phyloP scores from a whole-genome alignment of 2,797 vertebrate genomes.

The Apogon talboti region DNA sequence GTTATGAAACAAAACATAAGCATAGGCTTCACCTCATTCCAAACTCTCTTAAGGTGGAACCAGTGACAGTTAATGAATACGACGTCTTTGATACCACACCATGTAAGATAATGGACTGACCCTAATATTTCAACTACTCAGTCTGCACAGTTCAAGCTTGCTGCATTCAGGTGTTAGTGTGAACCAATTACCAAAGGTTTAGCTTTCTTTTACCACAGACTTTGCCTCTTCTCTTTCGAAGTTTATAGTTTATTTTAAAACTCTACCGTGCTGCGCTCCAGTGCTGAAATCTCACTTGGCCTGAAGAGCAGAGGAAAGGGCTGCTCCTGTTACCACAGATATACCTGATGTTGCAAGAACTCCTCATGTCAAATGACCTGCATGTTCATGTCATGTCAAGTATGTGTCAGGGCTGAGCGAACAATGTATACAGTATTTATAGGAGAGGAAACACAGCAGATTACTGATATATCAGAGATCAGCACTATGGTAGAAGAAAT shows the following conservation, averaged over 20 bases:
- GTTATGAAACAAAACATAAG: background rate
- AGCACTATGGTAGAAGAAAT: constrained; percentile 19
- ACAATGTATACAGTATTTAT: constrained; percentile 66
- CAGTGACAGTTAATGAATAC: background rate
- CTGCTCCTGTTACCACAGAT: constrained; percentile 72
- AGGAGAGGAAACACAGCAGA: constrained; percentile 17
- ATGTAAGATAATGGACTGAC: background rate
- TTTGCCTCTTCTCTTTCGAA: background rate
- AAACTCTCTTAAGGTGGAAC: background rate
- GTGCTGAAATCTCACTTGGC: constrained; percentile 55
- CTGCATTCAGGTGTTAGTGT: constrained; percentile 13
- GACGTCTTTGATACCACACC: background rate
- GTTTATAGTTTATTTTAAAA: constrained; percentile 51
- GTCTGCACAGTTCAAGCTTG: no score
- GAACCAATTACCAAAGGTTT: constrained; percentile 14
- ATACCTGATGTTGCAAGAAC: constrained; percentile 77
- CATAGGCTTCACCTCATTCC: background rate
- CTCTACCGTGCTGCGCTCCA: constrained; percentile 27
- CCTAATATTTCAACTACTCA: constrained; percentile 7
- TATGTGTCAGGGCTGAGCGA: constrained; percentile 69
- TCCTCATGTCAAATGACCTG: constrained; percentile 71
- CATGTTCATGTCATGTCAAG: constrained; percentile 71
- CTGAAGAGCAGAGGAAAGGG: constrained; percentile 59
- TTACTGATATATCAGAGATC: constrained; percentile 40
- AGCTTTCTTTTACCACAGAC: constrained; percentile 22